Evolutionary conservation across 2,113 vertebrate genomes (phyloP).

Genomic region (Oreamnos americanus): DNA sequence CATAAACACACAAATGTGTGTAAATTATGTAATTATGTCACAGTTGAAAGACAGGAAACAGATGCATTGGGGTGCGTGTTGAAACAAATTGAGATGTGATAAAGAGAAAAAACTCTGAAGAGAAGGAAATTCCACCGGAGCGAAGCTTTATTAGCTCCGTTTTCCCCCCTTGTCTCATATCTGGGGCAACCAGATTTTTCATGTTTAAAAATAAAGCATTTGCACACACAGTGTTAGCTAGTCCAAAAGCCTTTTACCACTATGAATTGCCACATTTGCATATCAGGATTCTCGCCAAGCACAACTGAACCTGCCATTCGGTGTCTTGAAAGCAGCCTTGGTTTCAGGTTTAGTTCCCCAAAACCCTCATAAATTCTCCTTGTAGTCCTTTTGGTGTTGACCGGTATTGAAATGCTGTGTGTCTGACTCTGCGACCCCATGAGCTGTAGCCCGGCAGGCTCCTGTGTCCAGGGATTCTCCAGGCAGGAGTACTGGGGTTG

Average conservation of each 20-base stretch:
- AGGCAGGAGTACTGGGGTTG: neutral
- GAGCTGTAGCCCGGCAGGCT: neutral
- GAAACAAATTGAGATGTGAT: neutral
- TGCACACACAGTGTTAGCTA: neutral
- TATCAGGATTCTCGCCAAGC: neutral
- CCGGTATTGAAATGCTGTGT: neutral
- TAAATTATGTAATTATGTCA: neutral
- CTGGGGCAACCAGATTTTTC: neutral
- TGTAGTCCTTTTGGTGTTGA: constrained; percentile 4
- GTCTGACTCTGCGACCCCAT: neutral
- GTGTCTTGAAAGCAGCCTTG: neutral
- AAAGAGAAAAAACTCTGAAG: neutral
- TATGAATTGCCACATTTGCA: neutral
- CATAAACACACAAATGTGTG: neutral
- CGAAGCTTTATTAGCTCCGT: neutral
- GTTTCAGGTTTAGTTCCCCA: constrained; percentile 10
- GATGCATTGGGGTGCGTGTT: neutral
- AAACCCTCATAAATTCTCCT: constrained; percentile 1
- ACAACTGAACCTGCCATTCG: neutral
- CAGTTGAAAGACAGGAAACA: neutral
- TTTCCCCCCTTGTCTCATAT: neutral
- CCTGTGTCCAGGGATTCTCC: neutral
- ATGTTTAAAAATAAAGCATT: constrained; percentile 22
- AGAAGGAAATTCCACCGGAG: neutral
- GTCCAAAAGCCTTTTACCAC: neutral